Evolutionary conservation across 2,888 invertebrate genomes (phyloP).

Genomic region (Monoplex corrugatus): DNA sequence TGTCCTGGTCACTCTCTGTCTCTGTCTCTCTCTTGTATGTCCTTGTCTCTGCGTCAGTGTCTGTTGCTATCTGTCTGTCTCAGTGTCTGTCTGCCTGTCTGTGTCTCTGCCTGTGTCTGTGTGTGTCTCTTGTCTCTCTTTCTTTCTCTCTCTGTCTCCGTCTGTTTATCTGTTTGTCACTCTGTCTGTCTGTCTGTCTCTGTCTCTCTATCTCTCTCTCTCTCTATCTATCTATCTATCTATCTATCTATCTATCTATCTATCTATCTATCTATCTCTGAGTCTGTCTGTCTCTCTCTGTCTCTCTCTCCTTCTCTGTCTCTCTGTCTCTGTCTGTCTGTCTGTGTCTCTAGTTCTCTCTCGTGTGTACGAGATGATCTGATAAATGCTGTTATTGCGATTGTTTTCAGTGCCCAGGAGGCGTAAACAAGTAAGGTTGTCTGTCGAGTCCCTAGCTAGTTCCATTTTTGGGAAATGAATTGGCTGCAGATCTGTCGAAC

Average conservation of each 20-base stretch:
- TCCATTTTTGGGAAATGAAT: too few species aligned
- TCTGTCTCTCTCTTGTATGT: not conserved
- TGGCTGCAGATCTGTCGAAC: too few species aligned
- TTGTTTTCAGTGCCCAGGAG: too few species aligned
- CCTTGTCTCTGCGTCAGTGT: not conserved
- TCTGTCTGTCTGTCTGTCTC: not conserved
- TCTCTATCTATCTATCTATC: not conserved
- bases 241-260: not conserved
- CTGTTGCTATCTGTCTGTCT: too few species aligned
- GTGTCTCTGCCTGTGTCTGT: not conserved
- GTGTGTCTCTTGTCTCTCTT: not conserved
- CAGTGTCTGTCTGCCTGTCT: not conserved
- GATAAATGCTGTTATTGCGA: too few species aligned
- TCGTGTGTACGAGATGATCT: too few species aligned
- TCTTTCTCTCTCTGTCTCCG: not conserved
- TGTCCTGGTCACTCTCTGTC: not conserved
- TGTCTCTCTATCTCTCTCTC: not conserved
- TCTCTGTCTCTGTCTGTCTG: not conserved
- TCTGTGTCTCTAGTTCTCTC: too few species aligned
- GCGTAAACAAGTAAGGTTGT: too few species aligned
- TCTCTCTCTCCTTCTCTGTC: not conserved
- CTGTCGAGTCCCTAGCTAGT: too few species aligned
- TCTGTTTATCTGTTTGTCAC: too few species aligned
- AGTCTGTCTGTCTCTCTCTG: slow-evolving; percentile 7
- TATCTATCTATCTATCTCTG: not conserved